Conservation (phyloP, 2,797 vertebrate species). For the Gorsachius magnificus region DNA sequence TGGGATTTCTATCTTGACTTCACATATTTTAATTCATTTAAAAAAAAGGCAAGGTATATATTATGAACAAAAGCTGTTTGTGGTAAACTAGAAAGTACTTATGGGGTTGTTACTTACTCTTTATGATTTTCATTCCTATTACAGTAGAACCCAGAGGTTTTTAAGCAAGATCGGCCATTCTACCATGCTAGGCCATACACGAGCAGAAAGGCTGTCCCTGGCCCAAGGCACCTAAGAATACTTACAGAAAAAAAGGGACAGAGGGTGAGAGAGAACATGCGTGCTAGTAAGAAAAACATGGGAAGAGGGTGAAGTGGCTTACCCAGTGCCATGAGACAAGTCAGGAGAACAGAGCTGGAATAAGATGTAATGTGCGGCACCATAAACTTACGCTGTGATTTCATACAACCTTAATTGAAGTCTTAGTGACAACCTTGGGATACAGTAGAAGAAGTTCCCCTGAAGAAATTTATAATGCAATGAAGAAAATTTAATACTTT, state of each 20-base stretch:
- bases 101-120: background rate
- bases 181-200: background rate
- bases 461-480: background rate
- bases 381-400: background rate
- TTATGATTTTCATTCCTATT: background rate
- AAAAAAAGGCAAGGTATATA: background rate
- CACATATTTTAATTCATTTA: background rate
- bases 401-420: background rate
- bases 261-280: background rate
- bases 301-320: background rate
- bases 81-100: background rate
- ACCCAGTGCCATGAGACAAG: background rate
- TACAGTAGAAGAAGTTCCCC: background rate
- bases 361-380: background rate
- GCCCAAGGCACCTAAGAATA: background rate
- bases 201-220: background rate
- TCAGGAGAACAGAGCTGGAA: background rate
- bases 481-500: background rate
- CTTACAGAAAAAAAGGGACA: background rate
- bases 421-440: background rate
- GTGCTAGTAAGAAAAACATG: background rate
- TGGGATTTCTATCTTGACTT: conserved; percentile 12
- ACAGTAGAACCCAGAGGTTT: background rate
- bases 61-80: background rate
- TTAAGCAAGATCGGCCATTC: background rate